Conservation (phyloP, 2,797 vertebrate species). For the Tokudaia muenninki region DNA sequence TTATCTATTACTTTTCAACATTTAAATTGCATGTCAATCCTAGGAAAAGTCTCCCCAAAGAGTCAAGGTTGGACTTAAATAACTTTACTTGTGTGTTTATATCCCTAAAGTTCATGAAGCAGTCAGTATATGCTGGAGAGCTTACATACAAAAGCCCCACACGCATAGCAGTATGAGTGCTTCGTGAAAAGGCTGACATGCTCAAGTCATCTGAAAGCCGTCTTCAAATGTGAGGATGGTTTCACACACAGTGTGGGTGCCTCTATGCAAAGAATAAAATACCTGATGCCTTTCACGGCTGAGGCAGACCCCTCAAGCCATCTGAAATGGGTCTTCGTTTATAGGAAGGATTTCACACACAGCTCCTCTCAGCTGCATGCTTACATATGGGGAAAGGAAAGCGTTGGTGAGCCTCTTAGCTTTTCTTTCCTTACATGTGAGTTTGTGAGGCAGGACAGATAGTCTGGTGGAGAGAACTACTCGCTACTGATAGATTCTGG, state of each 20-base stretch:
- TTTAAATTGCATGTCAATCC: not conserved
- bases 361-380: no score
- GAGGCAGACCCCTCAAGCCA: not conserved
- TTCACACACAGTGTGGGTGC: accelerated
- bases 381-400: no score
- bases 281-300: not conserved
- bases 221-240: not conserved
- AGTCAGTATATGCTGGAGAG: not conserved
- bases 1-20: not conserved
- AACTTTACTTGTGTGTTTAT: not conserved
- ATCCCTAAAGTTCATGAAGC: not conserved
- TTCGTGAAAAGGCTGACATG: not conserved
- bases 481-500: not conserved
- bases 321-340: not conserved
- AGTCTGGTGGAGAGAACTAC: not conserved
- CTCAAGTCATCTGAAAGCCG: not conserved
- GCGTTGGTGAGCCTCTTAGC: accelerated
- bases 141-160: no score
- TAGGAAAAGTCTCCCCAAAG: not conserved
- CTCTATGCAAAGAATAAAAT: not conserved
- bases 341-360: not conserved
- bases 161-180: accelerated
- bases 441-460: not conserved
- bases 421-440: not conserved
- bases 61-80: not conserved